A percentile compares a stretch with the other conserved stretches of the same genome.
Conservation (phyloP, 2,888 invertebrate species). For the Neuroscelio doddi region DNA sequence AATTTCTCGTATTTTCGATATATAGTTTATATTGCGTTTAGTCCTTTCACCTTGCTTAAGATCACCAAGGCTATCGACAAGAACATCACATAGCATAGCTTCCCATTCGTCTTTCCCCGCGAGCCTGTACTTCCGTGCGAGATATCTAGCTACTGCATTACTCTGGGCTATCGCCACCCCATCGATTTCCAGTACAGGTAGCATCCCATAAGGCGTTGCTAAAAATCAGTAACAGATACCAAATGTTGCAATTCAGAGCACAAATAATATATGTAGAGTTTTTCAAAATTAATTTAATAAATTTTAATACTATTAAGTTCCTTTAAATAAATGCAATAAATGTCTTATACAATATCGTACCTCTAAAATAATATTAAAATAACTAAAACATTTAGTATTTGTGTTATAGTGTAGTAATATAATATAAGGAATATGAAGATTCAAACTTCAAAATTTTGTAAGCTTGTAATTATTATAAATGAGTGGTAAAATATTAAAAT, state of each 20-base stretch:
- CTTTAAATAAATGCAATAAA: no score
- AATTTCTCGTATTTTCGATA: no score
- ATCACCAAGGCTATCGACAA: conserved; percentile 75
- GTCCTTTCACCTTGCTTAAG: conserved; percentile 75
- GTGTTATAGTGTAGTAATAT: no score
- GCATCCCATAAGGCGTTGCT: conserved; percentile 76
- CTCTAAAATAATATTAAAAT: no score
- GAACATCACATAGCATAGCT: conserved; percentile 74
- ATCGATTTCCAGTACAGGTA: conserved; percentile 76
- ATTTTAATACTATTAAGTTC: background rate
- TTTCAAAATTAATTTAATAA: background rate
- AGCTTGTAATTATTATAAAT: no score
- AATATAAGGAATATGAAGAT: no score
- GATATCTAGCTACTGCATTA: conserved; percentile 75
- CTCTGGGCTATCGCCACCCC: conserved; percentile 75
- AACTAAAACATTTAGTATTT: no score
- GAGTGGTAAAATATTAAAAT: no score
- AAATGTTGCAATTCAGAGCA: background rate
- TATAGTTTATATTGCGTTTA: no score
- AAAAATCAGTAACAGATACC: conserved; percentile 46
- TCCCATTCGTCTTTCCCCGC: conserved; percentile 76
- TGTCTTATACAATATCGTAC: no score
- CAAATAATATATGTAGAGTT: background rate
- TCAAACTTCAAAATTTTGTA: no score
- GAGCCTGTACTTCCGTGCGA: conserved; percentile 74